Evolutionary conservation across 2,797 vertebrate species (phyloP).

Genomic region (Crocidura indochinensis): DNA sequence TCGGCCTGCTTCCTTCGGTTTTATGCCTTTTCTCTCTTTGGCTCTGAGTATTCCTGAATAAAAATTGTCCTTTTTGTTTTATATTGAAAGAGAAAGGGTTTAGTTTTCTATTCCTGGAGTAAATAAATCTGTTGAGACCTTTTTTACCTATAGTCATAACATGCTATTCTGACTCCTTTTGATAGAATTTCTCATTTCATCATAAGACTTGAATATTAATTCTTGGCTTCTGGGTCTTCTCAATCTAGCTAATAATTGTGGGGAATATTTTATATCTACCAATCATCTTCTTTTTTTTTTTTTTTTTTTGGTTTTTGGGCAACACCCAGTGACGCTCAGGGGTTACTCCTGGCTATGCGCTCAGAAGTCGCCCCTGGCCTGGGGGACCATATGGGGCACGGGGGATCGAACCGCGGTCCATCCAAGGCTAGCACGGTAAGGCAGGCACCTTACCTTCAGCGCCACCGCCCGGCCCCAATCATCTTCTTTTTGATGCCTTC

Average conservation of each 20-base stretch:
- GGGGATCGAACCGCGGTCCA: too few species aligned
- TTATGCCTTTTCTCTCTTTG: conserved; percentile 24
- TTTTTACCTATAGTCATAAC: conserved; percentile 38
- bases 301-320: conserved; percentile 59
- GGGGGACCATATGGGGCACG: too few species aligned
- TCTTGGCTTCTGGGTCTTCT: conserved; percentile 23
- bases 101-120: conserved; percentile 34
- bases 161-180: neutral
- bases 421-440: too few species aligned
- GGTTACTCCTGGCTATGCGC: too few species aligned
- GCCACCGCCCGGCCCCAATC: too few species aligned
- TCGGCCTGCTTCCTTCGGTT: neutral
- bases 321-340: too few species aligned
- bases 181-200: conserved; percentile 28
- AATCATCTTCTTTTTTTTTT: neutral
- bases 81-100: neutral
- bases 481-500: conserved; percentile 39
- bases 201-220: conserved; percentile 49
- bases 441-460: too few species aligned
- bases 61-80: conserved; percentile 29
- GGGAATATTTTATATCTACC: conserved; percentile 2
- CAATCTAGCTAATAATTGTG: conserved; percentile 20
- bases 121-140: conserved; percentile 32
- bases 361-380: too few species aligned
- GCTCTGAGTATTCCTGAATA: neutral